Conservation (phyloP, 1,140 invertebrate species). For the Zaprionus inermis region DNA sequence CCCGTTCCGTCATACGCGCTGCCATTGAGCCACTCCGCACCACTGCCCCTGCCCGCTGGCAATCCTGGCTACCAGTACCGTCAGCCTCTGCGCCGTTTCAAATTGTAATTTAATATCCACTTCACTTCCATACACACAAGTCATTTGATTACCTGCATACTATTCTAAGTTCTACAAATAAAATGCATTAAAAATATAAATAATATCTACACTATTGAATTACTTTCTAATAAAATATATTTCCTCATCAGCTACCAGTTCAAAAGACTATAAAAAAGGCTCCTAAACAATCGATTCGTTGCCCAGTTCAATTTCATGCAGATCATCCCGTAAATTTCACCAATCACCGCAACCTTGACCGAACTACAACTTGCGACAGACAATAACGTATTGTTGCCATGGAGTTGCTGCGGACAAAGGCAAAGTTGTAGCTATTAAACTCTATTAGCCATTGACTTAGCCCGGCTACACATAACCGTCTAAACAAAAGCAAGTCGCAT, state of each 20-base stretch:
- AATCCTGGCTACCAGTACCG: conserved; percentile 61
- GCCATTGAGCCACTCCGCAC: conserved; percentile 40
- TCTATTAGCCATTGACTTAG: conserved; percentile 43
- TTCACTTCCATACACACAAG: conserved; percentile 7
- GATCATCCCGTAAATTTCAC: conserved; percentile 36
- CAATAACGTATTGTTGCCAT: neutral
- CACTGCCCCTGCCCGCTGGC: conserved; percentile 36
- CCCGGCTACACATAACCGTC: conserved; percentile 37
- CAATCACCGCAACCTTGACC: conserved; percentile 44
- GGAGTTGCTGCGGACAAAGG: conserved; percentile 17
- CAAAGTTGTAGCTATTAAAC: conserved; percentile 51
- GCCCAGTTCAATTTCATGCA: conserved; percentile 26
- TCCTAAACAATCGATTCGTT: neutral
- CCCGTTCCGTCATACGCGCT: conserved; percentile 68
- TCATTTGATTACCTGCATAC: conserved; percentile 49
- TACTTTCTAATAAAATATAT: neutral
- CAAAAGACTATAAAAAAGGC: neutral
- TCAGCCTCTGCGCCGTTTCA: conserved; percentile 59
- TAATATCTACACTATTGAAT: neutral
- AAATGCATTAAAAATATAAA: conserved; percentile 51
- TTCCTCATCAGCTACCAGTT: neutral
- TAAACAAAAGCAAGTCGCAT: conserved; percentile 60
- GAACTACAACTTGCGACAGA: conserved; percentile 45
- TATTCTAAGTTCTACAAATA: conserved; percentile 60
- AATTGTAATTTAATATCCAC: conserved; percentile 37